Evolutionary conservation across 35 echinoderm and acorn worm genomes (phyloP).

Genomic region (Strongylocentrotus purpuratus): DNA sequence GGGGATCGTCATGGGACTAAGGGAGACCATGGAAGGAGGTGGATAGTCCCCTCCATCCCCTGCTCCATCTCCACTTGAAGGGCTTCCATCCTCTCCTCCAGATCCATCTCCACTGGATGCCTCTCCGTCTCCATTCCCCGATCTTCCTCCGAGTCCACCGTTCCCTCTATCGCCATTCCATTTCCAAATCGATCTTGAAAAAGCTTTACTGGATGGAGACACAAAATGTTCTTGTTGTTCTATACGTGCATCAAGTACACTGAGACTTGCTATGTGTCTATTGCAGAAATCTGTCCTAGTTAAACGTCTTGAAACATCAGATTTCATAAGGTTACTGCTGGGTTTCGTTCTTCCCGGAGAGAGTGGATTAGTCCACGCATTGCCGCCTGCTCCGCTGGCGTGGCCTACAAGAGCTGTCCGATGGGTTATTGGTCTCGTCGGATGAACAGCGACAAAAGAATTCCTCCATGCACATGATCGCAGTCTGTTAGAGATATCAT

Average conservation of each 20-base stretch:
- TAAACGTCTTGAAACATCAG: neutral
- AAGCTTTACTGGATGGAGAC: neutral
- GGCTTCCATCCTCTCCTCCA: slow-evolving; percentile 39
- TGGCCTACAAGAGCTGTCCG: neutral
- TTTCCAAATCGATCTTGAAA: slow-evolving; percentile 58
- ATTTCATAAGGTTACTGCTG: neutral
- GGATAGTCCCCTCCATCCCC: slow-evolving; percentile 21
- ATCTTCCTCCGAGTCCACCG: slow-evolving; percentile 19
- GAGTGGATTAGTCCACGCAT: neutral
- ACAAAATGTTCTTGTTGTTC: neutral
- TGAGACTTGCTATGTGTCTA: neutral
- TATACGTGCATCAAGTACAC: neutral
- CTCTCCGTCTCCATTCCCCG: slow-evolving; percentile 5
- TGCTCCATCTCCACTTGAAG: slow-evolving; percentile 4
- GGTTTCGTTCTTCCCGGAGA: neutral
- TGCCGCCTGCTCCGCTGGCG: slow-evolving; percentile 7
- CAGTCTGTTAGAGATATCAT: neutral
- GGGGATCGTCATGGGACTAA: slow-evolving; percentile 89
- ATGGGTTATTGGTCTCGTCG: neutral
- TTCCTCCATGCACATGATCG: neutral
- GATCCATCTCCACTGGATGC: slow-evolving; percentile 26
- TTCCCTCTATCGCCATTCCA: slow-evolving; percentile 58
- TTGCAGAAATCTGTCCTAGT: neutral
- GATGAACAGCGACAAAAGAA: neutral
- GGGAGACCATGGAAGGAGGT: slow-evolving; percentile 68